A percentile compares a stretch with the other conserved stretches of the same genome.
Conservation (phyloP, 2,113 vertebrate species). For the Cathartes aura region DNA sequence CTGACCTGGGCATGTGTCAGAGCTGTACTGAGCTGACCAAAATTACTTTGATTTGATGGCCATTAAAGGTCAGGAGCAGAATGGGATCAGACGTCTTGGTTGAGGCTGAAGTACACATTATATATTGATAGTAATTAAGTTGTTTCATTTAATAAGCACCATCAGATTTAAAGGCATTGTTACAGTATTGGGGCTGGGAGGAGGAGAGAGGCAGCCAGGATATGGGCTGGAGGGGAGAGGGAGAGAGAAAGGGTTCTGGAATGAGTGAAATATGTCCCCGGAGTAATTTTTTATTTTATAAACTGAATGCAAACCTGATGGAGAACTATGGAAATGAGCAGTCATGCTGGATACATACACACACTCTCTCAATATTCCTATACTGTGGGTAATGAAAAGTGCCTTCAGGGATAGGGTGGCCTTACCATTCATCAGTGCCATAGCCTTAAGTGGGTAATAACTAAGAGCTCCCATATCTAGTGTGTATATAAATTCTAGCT, state of each 20-base stretch:
- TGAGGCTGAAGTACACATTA: constrained; percentile 66
- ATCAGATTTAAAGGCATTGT: constrained; percentile 66
- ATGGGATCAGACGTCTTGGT: constrained; percentile 67
- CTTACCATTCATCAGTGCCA: constrained; percentile 74
- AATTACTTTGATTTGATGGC: constrained; percentile 78
- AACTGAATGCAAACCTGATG: constrained; percentile 74
- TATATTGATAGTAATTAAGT: constrained; percentile 79
- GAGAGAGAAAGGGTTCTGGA: constrained; percentile 59
- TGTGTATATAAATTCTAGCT: constrained; percentile 74
- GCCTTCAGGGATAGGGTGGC: constrained; percentile 74
- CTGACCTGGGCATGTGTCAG: constrained; percentile 77
- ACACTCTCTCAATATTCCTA: constrained; percentile 57
- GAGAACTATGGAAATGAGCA: constrained; percentile 75
- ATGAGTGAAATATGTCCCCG: constrained; percentile 67
- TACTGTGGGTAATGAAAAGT: constrained; percentile 73
- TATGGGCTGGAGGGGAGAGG: background rate
- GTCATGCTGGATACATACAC: constrained; percentile 58
- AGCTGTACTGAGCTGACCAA: constrained; percentile 62
- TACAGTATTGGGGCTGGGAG: background rate
- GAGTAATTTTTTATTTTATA: constrained; percentile 73
- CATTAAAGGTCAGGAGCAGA: constrained; percentile 76
- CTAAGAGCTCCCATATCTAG: constrained; percentile 73
- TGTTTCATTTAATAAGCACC: constrained; percentile 76
- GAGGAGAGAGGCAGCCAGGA: constrained; percentile 14
- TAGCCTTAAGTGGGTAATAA: constrained; percentile 76